A percentile compares a stretch with the other conserved stretches of the same genome.
phyloP scores from a whole-genome alignment of 2,113 vertebrate genomes.

The Morone saxatilis region DNA sequence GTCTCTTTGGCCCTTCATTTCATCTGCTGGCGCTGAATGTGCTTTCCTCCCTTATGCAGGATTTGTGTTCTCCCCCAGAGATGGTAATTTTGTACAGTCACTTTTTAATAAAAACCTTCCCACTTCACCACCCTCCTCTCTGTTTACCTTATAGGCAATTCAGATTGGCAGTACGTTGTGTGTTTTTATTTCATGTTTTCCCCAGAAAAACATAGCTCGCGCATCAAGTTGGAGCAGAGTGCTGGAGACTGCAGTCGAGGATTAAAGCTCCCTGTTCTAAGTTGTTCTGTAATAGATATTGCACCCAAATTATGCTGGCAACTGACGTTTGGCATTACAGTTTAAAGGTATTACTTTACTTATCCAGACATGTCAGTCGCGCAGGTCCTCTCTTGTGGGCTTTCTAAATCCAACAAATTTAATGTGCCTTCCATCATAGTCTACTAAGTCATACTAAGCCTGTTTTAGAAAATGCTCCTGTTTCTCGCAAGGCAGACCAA shows the following conservation, averaged over 20 bases:
- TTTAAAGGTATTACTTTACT: not conserved
- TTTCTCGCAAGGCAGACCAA: conserved; percentile 54
- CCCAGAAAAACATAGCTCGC: conserved; percentile 76
- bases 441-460: not conserved
- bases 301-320: not conserved
- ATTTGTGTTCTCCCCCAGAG: conserved; percentile 81
- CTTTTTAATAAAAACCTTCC: not conserved
- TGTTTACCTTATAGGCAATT: not conserved
- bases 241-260: conserved; percentile 58
- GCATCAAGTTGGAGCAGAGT: conserved; percentile 69
- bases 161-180: not conserved
- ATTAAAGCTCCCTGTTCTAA: conserved; percentile 81
- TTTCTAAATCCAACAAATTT: not conserved
- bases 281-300: conserved; percentile 82
- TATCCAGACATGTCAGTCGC: not conserved
- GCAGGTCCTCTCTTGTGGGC: not conserved
- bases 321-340: not conserved
- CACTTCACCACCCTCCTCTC: not conserved
- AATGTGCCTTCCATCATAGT: not conserved
- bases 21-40: conserved; percentile 24
- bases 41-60: conserved; percentile 70
- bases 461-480: conserved; percentile 48
- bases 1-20: conserved; percentile 13
- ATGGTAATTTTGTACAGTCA: conserved; percentile 79
- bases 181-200: conserved; percentile 30